phyloP scores from a whole-genome alignment of 2,113 vertebrate species.

The Artemisiospiza belli region DNA sequence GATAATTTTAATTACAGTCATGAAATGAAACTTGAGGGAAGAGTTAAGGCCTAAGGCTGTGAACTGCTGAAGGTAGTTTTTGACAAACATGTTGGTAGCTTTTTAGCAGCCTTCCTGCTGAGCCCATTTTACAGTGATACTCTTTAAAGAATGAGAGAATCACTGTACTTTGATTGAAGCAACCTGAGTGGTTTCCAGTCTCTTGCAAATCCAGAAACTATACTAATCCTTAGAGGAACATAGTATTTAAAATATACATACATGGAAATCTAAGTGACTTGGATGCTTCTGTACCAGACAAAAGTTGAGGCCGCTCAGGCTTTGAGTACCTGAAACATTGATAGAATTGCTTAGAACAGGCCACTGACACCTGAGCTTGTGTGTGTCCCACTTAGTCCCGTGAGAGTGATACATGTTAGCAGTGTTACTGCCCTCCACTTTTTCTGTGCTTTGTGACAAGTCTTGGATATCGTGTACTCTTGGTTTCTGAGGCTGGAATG shows the following conservation, averaged over 20 bases:
- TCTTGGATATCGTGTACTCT: accelerated
- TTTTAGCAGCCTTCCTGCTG: not conserved
- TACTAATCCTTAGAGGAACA: not conserved
- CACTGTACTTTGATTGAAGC: not conserved
- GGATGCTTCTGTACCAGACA: not conserved
- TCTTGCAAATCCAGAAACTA: not conserved
- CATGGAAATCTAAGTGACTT: not conserved
- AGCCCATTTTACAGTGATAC: not conserved
- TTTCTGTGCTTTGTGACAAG: not conserved
- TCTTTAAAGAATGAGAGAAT: not conserved
- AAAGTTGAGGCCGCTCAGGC: not conserved
- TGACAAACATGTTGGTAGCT: not conserved
- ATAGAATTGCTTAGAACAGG: not conserved
- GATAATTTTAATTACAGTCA: not conserved
- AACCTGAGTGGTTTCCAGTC: not conserved
- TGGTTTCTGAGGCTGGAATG: not conserved
- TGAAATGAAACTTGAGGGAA: not conserved
- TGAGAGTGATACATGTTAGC: not conserved
- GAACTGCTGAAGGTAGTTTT: not conserved
- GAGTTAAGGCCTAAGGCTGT: not conserved
- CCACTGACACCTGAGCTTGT: not conserved
- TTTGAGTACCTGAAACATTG: not conserved
- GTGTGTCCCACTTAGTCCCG: not conserved
- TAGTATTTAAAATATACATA: not conserved
- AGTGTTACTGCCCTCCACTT: not conserved